phyloP scores from a whole-genome alignment of 1,140 invertebrate genomes.

The Mesaphorura yosii region DNA sequence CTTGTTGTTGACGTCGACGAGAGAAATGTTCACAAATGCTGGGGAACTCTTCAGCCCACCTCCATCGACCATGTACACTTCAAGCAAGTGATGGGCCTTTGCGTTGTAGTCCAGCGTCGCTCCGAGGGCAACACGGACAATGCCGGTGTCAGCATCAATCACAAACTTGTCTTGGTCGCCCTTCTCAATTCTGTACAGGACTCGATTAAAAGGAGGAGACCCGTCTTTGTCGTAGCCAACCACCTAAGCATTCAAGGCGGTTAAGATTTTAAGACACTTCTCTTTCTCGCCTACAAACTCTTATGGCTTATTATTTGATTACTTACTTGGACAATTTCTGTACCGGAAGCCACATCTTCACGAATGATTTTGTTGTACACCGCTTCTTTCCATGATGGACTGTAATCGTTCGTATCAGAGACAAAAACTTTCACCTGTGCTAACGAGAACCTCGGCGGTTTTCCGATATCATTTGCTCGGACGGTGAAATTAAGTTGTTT shows the following conservation, averaged over 20 bases:
- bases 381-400: conserved; percentile 61
- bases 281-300: neutral
- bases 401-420: conserved; percentile 59
- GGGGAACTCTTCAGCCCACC: conserved; percentile 60
- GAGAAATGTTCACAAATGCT: conserved; percentile 66
- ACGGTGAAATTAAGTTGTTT: conserved; percentile 61
- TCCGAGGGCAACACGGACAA: conserved; percentile 70
- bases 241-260: neutral
- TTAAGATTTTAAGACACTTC: neutral
- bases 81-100: conserved; percentile 39
- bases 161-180: conserved; percentile 86
- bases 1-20: conserved; percentile 86
- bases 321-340: neutral
- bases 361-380: conserved; percentile 61
- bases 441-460: conserved; percentile 58
- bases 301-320: neutral
- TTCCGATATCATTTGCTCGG: conserved; percentile 64
- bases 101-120: conserved; percentile 66
- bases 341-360: conserved; percentile 57
- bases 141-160: conserved; percentile 66
- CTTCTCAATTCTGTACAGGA: conserved; percentile 74
- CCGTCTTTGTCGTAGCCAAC: conserved; percentile 56
- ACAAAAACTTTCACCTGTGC: conserved; percentile 67
- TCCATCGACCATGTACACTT: conserved; percentile 65
- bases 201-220: conserved; percentile 68